Conservation (phyloP, 2,797 vertebrate species). For the Hippocampus kuda region DNA sequence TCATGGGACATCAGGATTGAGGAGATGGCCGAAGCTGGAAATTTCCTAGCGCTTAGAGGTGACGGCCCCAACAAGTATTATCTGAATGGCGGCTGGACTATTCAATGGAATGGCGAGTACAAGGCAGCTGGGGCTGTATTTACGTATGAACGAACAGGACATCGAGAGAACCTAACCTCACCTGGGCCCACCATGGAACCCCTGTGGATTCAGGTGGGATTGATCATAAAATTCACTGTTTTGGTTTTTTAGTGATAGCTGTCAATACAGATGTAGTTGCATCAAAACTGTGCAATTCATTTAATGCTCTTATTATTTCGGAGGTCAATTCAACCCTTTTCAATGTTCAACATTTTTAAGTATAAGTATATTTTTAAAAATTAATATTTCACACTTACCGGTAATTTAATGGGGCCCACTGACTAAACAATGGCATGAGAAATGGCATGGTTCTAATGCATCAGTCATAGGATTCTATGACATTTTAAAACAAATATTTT, state of each 20-base stretch:
- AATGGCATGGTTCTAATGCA: too few relatives aligned
- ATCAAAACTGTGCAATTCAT: background rate
- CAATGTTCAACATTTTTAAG: too few relatives aligned
- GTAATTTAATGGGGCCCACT: too few relatives aligned
- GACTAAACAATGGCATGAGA: too few relatives aligned
- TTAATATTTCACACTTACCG: too few relatives aligned
- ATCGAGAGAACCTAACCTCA: conserved; percentile 88
- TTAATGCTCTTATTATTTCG: background rate
- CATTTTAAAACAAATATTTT: background rate
- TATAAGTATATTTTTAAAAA: too few relatives aligned
- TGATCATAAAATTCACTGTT: background rate
- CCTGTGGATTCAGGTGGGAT: conserved; percentile 88
- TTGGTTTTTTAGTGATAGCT: background rate
- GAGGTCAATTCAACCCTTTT: too few relatives aligned
- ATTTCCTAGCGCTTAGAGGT: conserved; percentile 85
- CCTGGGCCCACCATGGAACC: conserved; percentile 86
- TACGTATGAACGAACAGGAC: conserved; percentile 79
- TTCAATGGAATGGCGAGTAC: conserved; percentile 94
- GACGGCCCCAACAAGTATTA: conserved; percentile 84
- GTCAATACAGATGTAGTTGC: background rate
- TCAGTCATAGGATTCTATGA: too few relatives aligned
- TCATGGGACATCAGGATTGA: conserved; percentile 83
- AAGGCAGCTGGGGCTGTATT: conserved; percentile 86
- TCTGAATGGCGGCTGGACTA: conserved; percentile 90
- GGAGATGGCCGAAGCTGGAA: conserved; percentile 83